phyloP scores from a whole-genome alignment of 2,113 vertebrate species.

The Tursiops truncatus region DNA sequence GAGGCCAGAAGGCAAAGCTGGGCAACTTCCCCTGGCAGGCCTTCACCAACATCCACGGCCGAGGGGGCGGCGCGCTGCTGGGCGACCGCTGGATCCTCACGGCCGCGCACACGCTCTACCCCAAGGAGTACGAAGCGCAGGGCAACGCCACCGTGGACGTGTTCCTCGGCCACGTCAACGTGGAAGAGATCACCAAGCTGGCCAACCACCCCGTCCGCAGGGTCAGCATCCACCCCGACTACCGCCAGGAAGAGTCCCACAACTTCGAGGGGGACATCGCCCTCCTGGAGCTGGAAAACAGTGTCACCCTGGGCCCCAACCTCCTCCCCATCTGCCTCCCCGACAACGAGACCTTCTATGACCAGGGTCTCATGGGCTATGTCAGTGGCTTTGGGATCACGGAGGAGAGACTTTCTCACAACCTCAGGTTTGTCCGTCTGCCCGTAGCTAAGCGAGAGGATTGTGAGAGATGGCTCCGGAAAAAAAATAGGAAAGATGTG shows the following conservation, averaged over 20 bases:
- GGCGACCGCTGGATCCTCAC: slow-evolving; percentile 94
- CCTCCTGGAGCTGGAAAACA: slow-evolving; percentile 87
- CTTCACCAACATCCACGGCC: slow-evolving; percentile 68
- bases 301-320: slow-evolving; percentile 84
- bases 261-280: slow-evolving; percentile 92
- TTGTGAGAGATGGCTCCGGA: slow-evolving; percentile 75
- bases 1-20: slow-evolving; percentile 79
- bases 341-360: slow-evolving; percentile 68
- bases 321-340: slow-evolving; percentile 93
- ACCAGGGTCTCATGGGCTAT: slow-evolving; percentile 79
- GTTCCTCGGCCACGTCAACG: slow-evolving; percentile 78
- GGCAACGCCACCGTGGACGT: slow-evolving; percentile 52
- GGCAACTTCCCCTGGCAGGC: slow-evolving; percentile 95
- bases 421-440: slow-evolving; percentile 84
- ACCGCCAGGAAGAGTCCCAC: slow-evolving; percentile 54
- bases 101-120: slow-evolving; percentile 89
- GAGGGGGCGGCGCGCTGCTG: slow-evolving; percentile 90
- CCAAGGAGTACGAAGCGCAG: rapidly evolving
- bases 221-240: slow-evolving; percentile 89
- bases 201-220: slow-evolving; percentile 77
- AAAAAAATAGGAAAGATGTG: not conserved
- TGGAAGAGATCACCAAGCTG: slow-evolving; percentile 28
- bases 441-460: slow-evolving; percentile 54
- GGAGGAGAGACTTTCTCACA: slow-evolving; percentile 9
- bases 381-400: slow-evolving; percentile 91